Evolutionary conservation across 2,888 invertebrate genomes (phyloP), one percentile per base, ranked within the genome.

Genomic region (Leptinotarsa tumamoca): DNA sequence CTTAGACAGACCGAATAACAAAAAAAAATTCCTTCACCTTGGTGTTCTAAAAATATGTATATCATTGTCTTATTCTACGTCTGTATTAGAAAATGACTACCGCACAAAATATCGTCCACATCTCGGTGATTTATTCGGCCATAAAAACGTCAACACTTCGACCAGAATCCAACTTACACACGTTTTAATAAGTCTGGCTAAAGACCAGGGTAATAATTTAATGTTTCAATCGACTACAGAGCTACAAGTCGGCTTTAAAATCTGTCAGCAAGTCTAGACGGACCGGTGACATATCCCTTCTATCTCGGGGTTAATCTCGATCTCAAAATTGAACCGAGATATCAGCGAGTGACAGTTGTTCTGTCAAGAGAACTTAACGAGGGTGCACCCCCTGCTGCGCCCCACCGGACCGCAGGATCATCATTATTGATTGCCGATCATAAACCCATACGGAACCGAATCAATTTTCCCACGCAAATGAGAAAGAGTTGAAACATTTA

Each of bases 391-490:
- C 86, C 85, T 82, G 85, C 81, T 56, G 85, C 66, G 81, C 72
- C 80, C 83, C 82, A 81, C 82, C 67, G 83, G 83, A 82, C 85
- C 85, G 82, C 83, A 82, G 80, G 82, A 85, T 84, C 81, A 82
- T 83, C 83, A 84, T 85, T 86, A 86, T 86, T 86, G 86, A 86
- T 86, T 83, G 82, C 83, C 81, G 80, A 83, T 83, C 83, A 79
- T 81, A 76, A 72, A 73, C 69, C 73, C 76, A 78, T 63, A 52
- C 54, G 27, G 54, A 52, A 68, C 68, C 27, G 68, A 63, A 68
- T 68, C 68, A 68, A 27, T 73, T 79, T 79, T 79, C 79, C 79
- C 79, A 79, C 77, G 79, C 58, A 72, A 74, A 54, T 71, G 71
- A 71, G 67, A 79, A 76, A 76, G 75, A 76, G 73, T 74, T 72